A percentile compares a stretch with the other conserved stretches of the same genome.
Evolutionary conservation across 2,113 vertebrate genomes (phyloP).

Genomic region (Paratilapia polleni): DNA sequence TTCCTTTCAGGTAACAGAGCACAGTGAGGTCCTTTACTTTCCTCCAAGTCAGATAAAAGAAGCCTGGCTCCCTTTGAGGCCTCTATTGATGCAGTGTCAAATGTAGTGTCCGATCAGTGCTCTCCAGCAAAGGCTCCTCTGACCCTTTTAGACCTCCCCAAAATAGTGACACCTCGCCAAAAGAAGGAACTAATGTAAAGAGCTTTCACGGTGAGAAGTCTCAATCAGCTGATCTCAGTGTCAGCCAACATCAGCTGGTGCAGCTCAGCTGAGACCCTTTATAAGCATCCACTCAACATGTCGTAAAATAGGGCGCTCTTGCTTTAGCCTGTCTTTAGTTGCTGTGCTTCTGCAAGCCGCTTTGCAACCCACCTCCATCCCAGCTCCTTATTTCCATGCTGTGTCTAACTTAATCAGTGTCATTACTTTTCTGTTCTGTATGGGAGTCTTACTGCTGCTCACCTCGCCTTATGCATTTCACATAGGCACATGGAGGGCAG

Average conservation of each 20-base stretch:
- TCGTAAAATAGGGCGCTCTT: background rate
- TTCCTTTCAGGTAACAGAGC: background rate
- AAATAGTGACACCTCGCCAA: background rate
- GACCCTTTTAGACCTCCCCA: background rate
- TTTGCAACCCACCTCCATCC: background rate
- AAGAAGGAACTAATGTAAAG: background rate
- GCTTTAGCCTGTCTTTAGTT: background rate
- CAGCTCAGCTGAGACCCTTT: background rate
- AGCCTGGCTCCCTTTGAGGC: background rate
- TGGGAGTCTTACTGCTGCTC: too few species aligned
- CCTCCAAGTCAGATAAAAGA: background rate
- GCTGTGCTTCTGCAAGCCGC: background rate
- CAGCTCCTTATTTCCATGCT: too few species aligned
- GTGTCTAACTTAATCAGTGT: too few species aligned
- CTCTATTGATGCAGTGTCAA: background rate
- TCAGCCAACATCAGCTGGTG: background rate
- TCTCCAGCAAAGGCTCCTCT: background rate
- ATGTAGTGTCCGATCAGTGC: background rate
- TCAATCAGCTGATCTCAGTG: background rate
- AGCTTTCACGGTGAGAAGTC: too few species aligned
- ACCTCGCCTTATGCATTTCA: too few species aligned
- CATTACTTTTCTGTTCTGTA: too few species aligned
- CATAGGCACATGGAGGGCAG: too few species aligned
- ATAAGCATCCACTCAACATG: background rate
- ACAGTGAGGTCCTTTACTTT: background rate